Evolutionary conservation across 2,888 invertebrate species (phyloP).

Genomic region (Acleris laterana): DNA sequence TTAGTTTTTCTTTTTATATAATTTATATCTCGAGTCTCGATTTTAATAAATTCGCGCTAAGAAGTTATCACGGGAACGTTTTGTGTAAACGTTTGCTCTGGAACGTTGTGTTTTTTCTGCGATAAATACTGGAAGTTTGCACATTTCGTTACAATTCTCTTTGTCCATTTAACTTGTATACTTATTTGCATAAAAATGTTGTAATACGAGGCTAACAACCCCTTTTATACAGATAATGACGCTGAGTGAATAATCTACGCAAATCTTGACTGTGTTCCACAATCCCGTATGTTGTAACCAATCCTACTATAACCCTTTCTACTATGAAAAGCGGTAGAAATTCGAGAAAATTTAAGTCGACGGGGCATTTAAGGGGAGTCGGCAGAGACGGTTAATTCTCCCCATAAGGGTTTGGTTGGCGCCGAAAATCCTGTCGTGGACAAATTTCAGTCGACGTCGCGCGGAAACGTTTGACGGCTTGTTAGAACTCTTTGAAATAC

Average conservation of each 20-base stretch:
- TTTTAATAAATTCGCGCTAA: no score
- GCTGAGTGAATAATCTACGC: neutral
- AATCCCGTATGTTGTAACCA: neutral
- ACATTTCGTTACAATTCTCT: no score
- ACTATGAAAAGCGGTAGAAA: conserved; percentile 64
- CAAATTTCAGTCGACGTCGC: conserved; percentile 75
- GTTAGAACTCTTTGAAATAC: conserved; percentile 32
- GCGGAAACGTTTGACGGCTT: conserved; percentile 49
- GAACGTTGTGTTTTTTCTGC: no score
- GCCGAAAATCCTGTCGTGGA: conserved; percentile 80
- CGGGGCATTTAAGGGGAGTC: conserved; percentile 80
- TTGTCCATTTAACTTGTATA: no score
- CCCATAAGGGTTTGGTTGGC: conserved; percentile 82
- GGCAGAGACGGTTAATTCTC: conserved; percentile 80
- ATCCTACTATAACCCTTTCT: conserved; percentile 25
- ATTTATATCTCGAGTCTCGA: no score
- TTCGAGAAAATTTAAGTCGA: conserved; percentile 83
- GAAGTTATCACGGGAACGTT: no score
- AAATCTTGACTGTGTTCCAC: neutral
- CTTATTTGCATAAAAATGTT: no score
- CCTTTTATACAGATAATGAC: no score
- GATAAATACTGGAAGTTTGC: no score
- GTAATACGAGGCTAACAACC: no score
- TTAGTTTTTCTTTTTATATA: no score
- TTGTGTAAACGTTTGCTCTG: no score